Percentiles rank a stretch among this genome's conserved stretches.
These are phyloP conservation scores for Nannobrachium achirus DNA, from an alignment of 2,113 vertebrate species.

Conservation along the genomic window DNA sequence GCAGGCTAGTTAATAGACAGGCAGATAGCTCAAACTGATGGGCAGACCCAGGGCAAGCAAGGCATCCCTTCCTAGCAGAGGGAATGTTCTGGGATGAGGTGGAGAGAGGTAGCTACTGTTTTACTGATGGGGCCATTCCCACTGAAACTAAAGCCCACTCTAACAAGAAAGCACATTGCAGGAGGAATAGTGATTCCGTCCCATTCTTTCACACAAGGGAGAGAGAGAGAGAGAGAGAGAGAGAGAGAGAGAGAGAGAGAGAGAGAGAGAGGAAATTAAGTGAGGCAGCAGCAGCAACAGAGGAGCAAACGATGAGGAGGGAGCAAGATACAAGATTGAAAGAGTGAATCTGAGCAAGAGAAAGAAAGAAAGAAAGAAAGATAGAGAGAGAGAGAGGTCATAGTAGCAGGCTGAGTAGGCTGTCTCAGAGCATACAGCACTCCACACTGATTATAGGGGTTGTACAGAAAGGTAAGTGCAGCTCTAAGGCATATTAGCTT, in stretches of 20 bases:
- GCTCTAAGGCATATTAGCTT: neutral
- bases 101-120: neutral
- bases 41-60: neutral
- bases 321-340: neutral
- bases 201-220: neutral
- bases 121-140: neutral
- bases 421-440: neutral
- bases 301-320: neutral
- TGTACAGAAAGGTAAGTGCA: slow-evolving; percentile 12
- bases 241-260: neutral
- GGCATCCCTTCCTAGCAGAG: neutral
- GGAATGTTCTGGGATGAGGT: neutral
- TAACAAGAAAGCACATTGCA: neutral
- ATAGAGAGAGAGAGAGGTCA: neutral
- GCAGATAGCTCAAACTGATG: slow-evolving; percentile 9
- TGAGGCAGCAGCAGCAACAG: neutral
- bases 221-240: neutral
- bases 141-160: neutral
- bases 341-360: neutral
- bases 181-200: neutral
- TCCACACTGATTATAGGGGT: slow-evolving; percentile 13
- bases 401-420: neutral
- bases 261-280: neutral
- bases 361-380: neutral
- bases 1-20: neutral